phyloP scores from a whole-genome alignment of 2,888 invertebrate genomes.

The Apomyelois bistriatella region DNA sequence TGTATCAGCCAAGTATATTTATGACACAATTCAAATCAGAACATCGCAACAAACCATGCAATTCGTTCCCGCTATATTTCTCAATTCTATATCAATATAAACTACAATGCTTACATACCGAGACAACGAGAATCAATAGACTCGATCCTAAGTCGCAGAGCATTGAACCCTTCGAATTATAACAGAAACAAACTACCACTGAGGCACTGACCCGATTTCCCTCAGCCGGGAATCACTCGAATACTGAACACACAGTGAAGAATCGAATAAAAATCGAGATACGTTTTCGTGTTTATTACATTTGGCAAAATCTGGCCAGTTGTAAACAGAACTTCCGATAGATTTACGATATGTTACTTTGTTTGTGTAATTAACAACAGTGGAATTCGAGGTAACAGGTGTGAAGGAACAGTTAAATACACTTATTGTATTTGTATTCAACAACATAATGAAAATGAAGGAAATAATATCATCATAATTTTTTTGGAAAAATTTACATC shows the following conservation, averaged over 20 bases:
- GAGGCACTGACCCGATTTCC: slow-evolving; percentile 42
- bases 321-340: slow-evolving; percentile 35
- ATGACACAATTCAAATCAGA: too few species aligned
- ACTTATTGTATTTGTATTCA: background rate
- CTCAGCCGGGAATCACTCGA: slow-evolving; percentile 38
- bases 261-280: slow-evolving; percentile 57
- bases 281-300: slow-evolving; percentile 50
- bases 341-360: slow-evolving; percentile 10
- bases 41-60: too few species aligned
- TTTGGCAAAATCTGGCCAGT: slow-evolving; percentile 46
- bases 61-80: too few species aligned
- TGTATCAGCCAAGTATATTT: too few species aligned
- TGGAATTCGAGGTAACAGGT: background rate
- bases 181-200: slow-evolving; percentile 30
- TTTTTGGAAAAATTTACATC: too few species aligned
- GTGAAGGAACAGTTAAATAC: background rate
- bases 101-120: background rate
- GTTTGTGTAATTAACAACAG: slow-evolving; percentile 4
- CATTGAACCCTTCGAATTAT: slow-evolving; percentile 19
- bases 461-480: too few species aligned
- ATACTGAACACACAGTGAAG: slow-evolving; percentile 24
- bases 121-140: slow-evolving; percentile 12
- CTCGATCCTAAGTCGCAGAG: slow-evolving; percentile 12
- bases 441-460: too few species aligned
- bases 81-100: background rate